These are phyloP conservation scores for Colaptes auratus DNA, from an alignment of 2,113 vertebrate species.

Conservation along the genomic window DNA sequence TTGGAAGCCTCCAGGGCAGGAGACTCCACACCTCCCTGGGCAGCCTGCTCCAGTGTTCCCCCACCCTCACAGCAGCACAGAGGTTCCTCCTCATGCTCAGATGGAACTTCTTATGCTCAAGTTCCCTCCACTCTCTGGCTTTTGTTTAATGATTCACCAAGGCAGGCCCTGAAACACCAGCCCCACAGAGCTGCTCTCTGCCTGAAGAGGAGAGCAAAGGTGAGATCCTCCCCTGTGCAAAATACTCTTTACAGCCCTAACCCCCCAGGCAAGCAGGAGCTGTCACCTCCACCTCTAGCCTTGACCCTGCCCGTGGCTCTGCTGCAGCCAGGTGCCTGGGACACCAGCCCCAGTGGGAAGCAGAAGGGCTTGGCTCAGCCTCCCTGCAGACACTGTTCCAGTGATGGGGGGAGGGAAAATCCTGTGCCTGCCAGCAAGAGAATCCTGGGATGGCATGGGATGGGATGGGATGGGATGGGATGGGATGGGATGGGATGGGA, in stretches of 20 bases:
- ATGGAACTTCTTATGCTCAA: too few species aligned
- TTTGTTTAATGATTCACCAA: constrained; percentile 74
- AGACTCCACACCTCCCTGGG: too few species aligned
- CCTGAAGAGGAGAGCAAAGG: constrained; percentile 72
- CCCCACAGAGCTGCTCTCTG: constrained; percentile 17
- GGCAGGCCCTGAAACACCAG: neutral
- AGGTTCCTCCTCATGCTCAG: too few species aligned
- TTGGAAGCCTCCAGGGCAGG: too few species aligned
- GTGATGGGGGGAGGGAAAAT: neutral
- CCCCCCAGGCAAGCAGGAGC: neutral
- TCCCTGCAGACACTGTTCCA: neutral
- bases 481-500: too few species aligned
- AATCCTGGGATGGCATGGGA: too few species aligned
- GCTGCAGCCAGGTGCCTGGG: neutral
- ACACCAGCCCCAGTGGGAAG: neutral
- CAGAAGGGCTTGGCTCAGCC: neutral
- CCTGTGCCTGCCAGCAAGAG: neutral
- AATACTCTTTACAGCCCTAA: constrained; percentile 36
- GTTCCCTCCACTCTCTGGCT: neutral
- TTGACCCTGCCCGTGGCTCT: neutral
- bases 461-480: too few species aligned
- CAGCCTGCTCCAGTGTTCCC: too few species aligned
- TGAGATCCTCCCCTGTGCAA: constrained; percentile 42
- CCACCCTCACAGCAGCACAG: too few species aligned
- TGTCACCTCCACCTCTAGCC: neutral